Conservation (phyloP, 2,113 vertebrate genomes). For the Myotis brandtii region DNA sequence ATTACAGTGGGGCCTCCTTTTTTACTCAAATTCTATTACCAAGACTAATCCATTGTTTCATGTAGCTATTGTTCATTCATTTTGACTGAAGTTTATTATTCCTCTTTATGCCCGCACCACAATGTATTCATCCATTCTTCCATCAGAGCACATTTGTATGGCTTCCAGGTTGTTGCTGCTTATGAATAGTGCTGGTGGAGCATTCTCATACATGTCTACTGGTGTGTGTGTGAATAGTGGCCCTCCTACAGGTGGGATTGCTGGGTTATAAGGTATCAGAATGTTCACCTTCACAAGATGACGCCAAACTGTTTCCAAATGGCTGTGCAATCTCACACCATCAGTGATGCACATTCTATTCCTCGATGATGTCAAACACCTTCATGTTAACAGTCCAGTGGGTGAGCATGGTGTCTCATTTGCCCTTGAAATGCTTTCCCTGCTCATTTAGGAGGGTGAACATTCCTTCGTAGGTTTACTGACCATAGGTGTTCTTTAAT, state of each 20-base stretch:
- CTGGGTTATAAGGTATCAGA: not conserved
- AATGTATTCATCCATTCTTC: not conserved
- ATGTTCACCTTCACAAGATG: not conserved
- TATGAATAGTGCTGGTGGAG: not conserved
- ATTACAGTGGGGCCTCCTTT: conserved; percentile 48
- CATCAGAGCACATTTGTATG: not conserved
- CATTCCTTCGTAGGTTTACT: not conserved
- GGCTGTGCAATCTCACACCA: not conserved
- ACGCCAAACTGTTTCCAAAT: not conserved
- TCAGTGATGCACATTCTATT: not conserved
- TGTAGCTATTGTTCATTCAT: conserved; percentile 43
- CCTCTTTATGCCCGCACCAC: not conserved
- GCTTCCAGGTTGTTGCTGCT: not conserved
- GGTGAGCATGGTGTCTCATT: not conserved
- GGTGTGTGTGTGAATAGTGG: not conserved
- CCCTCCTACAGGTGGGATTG: not conserved
- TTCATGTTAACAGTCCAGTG: not conserved
- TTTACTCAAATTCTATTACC: conserved; percentile 51
- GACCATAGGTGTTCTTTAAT: conserved; percentile 41
- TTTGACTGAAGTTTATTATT: conserved; percentile 57
- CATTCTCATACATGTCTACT: not conserved
- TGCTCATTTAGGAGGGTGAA: not conserved
- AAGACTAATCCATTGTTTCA: not conserved
- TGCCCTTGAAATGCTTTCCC: not conserved
- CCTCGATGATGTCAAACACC: not conserved